A percentile compares a stretch with the other conserved stretches of the same genome.
Evolutionary conservation across 2,113 vertebrate genomes (phyloP).

Genomic region (Turdus rufiventris): DNA sequence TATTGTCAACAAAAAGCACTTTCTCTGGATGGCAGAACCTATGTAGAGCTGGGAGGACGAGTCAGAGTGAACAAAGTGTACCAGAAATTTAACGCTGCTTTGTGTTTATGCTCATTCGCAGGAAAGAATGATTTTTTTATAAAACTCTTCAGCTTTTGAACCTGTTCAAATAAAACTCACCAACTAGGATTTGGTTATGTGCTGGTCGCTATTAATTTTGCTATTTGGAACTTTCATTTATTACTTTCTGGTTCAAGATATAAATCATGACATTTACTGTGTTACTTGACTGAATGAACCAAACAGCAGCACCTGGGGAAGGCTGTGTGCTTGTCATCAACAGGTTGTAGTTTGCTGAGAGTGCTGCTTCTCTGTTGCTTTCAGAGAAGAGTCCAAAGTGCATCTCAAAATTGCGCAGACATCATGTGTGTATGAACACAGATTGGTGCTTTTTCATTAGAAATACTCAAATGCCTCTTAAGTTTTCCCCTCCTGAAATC

Average conservation of each 20-base stretch:
- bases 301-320: background rate
- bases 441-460: background rate
- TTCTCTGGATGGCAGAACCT: background rate
- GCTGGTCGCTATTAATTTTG: background rate
- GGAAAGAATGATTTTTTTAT: background rate
- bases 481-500: background rate
- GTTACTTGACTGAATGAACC: background rate
- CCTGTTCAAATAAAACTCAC: background rate
- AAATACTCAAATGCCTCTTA: background rate
- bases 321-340: background rate
- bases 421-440: background rate
- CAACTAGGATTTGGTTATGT: background rate
- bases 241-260: background rate
- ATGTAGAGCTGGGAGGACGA: background rate
- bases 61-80: background rate
- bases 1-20: background rate
- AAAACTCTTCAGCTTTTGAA: background rate
- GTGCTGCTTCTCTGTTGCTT: background rate
- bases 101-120: background rate
- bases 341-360: background rate
- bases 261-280: background rate
- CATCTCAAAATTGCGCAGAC: background rate
- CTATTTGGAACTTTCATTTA: background rate
- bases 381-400: background rate
- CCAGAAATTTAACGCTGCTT: background rate